phyloP scores from a whole-genome alignment of 1,140 invertebrate species.

The Ptiloglossa arizonensis region DNA sequence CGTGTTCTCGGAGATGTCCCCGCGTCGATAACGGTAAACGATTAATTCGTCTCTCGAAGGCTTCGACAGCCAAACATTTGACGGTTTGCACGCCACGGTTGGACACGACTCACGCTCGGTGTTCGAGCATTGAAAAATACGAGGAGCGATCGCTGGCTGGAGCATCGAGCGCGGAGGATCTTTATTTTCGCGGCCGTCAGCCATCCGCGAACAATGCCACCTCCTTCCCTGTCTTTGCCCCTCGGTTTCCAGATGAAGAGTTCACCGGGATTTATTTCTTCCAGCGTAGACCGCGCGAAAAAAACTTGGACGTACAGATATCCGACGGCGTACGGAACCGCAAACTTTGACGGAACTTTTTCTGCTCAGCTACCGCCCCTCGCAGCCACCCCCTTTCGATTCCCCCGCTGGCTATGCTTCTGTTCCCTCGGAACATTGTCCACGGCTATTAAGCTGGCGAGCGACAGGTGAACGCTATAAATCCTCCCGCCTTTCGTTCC shows the following conservation, averaged over 20 bases:
- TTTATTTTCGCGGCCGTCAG: slow-evolving; percentile 63
- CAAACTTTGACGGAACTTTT: slow-evolving; percentile 52
- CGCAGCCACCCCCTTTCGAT: too few relatives aligned
- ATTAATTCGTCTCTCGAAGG: too few relatives aligned
- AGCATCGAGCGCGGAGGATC: slow-evolving; percentile 47
- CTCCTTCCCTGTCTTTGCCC: slow-evolving; percentile 47
- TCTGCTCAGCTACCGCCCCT: background rate
- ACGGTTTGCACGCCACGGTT: background rate
- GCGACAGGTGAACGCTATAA: slow-evolving; percentile 42
- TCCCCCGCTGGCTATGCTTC: background rate
- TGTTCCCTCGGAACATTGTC: background rate
- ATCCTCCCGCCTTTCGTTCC: slow-evolving; percentile 31
- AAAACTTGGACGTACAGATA: slow-evolving; percentile 57
- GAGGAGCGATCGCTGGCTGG: slow-evolving; percentile 21
- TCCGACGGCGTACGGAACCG: slow-evolving; percentile 34
- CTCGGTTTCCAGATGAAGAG: slow-evolving; percentile 58
- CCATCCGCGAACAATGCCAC: slow-evolving; percentile 58
- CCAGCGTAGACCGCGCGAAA: slow-evolving; percentile 38
- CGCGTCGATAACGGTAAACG: too few relatives aligned
- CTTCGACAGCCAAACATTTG: background rate
- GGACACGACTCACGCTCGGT: background rate
- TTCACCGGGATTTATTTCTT: slow-evolving; percentile 62
- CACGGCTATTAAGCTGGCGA: slow-evolving; percentile 28
- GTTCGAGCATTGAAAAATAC: slow-evolving; percentile 5
- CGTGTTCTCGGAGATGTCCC: too few relatives aligned